These are phyloP conservation scores for Reticulitermes speratus DNA, from an alignment of 1,140 invertebrate species.

Conservation along the genomic window DNA sequence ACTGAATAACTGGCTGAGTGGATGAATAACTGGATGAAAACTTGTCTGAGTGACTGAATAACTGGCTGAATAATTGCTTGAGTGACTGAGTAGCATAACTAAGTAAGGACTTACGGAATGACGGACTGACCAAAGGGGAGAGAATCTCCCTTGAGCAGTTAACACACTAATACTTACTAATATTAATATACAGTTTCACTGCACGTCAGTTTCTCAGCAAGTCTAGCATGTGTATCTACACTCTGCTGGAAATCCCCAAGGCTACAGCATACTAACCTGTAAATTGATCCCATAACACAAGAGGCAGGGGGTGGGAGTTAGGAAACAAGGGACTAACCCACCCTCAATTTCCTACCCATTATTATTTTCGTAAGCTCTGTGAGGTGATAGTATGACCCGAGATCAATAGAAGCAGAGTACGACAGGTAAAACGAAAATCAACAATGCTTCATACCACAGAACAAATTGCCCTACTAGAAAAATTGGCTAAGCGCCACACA, in stretches of 20 bases:
- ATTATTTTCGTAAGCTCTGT: conserved; percentile 23
- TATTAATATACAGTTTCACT: too few relatives aligned
- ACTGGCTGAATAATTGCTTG: too few relatives aligned
- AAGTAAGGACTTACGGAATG: too few relatives aligned
- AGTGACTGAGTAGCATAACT: too few relatives aligned
- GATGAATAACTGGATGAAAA: too few relatives aligned
- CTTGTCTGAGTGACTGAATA: too few relatives aligned
- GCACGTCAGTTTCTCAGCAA: too few relatives aligned
- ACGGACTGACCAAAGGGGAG: too few relatives aligned
- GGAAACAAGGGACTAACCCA: neutral
- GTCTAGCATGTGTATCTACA: neutral
- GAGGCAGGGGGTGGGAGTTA: neutral
- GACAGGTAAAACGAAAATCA: conserved; percentile 30
- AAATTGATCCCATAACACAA: neutral
- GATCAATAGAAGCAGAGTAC: conserved; percentile 20
- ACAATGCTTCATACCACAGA: conserved; percentile 22
- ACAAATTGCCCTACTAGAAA: neutral
- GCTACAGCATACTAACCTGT: neutral
- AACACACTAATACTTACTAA: too few relatives aligned
- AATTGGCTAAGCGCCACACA: neutral
- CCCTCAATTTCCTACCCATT: conserved; percentile 11
- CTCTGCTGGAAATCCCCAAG: neutral
- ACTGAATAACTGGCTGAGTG: too few relatives aligned
- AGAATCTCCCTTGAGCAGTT: too few relatives aligned
- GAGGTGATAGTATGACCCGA: neutral